Conservation (phyloP, 2,113 vertebrate species). For the Crocuta crocuta region DNA sequence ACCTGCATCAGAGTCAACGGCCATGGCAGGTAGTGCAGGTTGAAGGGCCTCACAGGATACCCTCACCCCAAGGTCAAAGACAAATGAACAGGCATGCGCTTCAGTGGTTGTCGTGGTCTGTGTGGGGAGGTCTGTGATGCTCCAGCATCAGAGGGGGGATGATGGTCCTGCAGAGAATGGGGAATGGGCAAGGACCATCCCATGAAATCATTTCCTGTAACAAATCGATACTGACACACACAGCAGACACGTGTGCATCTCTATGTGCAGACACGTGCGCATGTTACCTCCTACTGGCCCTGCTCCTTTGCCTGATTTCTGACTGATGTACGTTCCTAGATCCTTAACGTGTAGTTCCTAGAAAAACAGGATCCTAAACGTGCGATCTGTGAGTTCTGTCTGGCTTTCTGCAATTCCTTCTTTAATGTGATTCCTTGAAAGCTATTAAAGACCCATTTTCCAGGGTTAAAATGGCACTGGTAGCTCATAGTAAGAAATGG, state of each 20-base stretch:
- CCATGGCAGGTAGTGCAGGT: background rate
- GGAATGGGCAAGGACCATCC: background rate
- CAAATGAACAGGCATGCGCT: background rate
- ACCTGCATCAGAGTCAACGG: background rate
- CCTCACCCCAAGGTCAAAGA: background rate
- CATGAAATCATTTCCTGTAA: background rate
- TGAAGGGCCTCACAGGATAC: background rate
- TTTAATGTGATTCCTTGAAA: slow-evolving; percentile 3
- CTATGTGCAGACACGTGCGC: background rate
- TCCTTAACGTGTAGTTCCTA: background rate
- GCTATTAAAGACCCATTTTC: background rate
- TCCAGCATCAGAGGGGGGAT: background rate
- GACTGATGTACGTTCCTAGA: background rate
- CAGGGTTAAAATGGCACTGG: background rate
- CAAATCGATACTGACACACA: background rate
- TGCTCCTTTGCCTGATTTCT: background rate
- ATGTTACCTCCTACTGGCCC: background rate
- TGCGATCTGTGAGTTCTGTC: background rate
- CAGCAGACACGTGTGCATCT: background rate
- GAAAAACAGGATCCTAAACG: background rate
- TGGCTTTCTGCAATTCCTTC: background rate
- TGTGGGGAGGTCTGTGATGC: background rate
- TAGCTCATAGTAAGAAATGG: background rate
- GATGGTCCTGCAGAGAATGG: background rate
- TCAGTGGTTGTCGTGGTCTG: background rate